Base-by-base conservation (phyloP, 2,113 vertebrate genomes). In the Leptobrachium leishanense region DNA sequence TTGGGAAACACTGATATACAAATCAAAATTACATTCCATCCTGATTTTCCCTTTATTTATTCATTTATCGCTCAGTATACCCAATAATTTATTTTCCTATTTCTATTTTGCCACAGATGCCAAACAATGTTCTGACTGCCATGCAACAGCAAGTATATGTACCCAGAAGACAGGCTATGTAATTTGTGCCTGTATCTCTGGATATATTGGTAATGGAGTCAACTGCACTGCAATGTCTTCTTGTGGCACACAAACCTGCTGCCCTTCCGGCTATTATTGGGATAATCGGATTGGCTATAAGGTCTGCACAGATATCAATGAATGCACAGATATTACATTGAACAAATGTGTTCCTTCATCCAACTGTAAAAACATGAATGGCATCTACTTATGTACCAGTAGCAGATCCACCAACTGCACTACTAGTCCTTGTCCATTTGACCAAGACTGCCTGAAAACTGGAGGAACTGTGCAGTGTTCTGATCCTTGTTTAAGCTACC, bases 291-390 rank as follows among this genome's bases (percentile, higher is more conserved):
- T 12, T 68, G 59, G 57, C 8, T 72, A 53, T 54, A 79, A 79
- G 31, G 1, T 65, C 12, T 79, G 76, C 59, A 72, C 69, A 54
- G 76, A 79, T 66, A 71, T 79, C 39, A 72, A 79, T 43, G 76
- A 79, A 72, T 79, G 76, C 53, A 15, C 43, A 6, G 57, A 72
- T 43, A 9, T 13, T 39, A 72, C 76, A 12, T 9, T 72, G 44
- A 79, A 79, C 31, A 71, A 65, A 15, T 79, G 76, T 53, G 39
- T 31, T 57, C 68, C 68, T 9, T 64, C 68, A 78, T 42, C 68
- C 10, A 79, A 57, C 4, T 79, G 76, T 72, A 50, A 40, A 31
- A 72, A 79, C 68, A 79, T 10, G 59, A 12, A 2, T 12, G 76
- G 76, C n/a, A 64, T 71, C 2, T 31, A 65, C 40, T 13, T 79